Conservation (phyloP, 1,140 invertebrate species). For the Lepeophtheirus salmonis region DNA sequence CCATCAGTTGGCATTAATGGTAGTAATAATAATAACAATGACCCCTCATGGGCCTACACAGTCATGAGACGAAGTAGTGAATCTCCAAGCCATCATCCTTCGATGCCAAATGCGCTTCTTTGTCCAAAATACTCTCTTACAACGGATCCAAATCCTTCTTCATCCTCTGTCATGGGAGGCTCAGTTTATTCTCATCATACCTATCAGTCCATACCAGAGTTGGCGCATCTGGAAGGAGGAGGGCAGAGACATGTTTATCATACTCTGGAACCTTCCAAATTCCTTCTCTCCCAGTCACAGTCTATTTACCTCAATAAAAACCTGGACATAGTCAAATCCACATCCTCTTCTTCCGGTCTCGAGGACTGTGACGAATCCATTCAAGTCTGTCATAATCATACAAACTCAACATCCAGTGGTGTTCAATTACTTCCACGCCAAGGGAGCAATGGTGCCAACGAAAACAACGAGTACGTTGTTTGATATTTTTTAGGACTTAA, state of each 20-base stretch:
- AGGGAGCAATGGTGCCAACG: no score
- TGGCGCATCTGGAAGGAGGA: no score
- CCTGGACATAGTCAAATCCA: no score
- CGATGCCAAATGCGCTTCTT: not conserved
- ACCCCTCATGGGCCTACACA: not conserved
- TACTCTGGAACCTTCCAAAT: conserved; percentile 20
- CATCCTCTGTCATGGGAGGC: not conserved
- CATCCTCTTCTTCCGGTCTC: no score
- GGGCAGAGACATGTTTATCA: conserved; percentile 12
- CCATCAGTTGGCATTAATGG: not conserved
- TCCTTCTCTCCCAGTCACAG: no score
- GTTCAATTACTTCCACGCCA: no score
- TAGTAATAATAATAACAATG: not conserved
- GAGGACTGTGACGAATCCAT: no score
- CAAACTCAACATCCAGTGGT: no score
- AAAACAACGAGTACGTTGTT: no score
- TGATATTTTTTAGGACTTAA: no score
- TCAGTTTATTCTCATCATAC: conserved; percentile 6
- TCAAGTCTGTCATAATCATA: no score
- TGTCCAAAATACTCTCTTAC: not conserved
- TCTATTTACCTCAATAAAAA: no score
- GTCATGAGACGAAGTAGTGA: not conserved
- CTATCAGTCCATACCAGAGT: conserved; percentile 5
- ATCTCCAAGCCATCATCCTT: not conserved
- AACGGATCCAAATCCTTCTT: not conserved